Evolutionary conservation across 1,140 invertebrate species (phyloP), one percentile per base, ranked within the genome.

Genomic region (Brachionus koreanus): DNA sequence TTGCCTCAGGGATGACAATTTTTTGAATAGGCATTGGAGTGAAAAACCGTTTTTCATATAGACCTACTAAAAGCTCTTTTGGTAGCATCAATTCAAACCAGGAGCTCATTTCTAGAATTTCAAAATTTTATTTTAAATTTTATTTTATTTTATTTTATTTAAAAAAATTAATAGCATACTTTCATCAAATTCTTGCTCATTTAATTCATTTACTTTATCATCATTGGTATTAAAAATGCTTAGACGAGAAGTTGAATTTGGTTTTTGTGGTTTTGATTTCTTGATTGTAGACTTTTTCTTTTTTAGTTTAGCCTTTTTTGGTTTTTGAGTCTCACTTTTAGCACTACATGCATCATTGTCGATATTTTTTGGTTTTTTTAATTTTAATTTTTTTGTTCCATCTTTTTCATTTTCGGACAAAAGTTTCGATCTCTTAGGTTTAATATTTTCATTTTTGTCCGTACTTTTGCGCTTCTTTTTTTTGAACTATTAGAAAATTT

Each of bases 21-120:
- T 57, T 65, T 69, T 82, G 79, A 65, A 82, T 82, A 4, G 79
- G 79, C 57, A 65, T 65, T 67, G 79, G 79, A 1, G 23, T 39
- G 23, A 42, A 82, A 33, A 82, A 82, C 13, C 13, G 12, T 67
- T 82, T 65, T 43, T 82, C 79, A 49, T 61, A 79, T 9, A 79
- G n/a, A 61, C 76, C 61, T 57, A 37, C 19, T 35, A 79, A 29
- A 3, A 79, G 16, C 9, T 65, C 76, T 61, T 61, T 79, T 39
- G 76, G 76, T n/a, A 79, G 29, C 49, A 39, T 61, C 29, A 79
- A 61, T 61, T 79, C 76, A 10, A 79, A 65, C 76, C 76, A 79
- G 12, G 49, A 16, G 13, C 7, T 33, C 76, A 79, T 79, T 79
- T 79, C 76, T 79, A n/a, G 3, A 13, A 7, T 35, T 7, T 33